Evolutionary conservation across 2,113 vertebrate species (phyloP), one percentile per base, ranked within the genome.

Genomic region (Rhabdomys dilectus): DNA sequence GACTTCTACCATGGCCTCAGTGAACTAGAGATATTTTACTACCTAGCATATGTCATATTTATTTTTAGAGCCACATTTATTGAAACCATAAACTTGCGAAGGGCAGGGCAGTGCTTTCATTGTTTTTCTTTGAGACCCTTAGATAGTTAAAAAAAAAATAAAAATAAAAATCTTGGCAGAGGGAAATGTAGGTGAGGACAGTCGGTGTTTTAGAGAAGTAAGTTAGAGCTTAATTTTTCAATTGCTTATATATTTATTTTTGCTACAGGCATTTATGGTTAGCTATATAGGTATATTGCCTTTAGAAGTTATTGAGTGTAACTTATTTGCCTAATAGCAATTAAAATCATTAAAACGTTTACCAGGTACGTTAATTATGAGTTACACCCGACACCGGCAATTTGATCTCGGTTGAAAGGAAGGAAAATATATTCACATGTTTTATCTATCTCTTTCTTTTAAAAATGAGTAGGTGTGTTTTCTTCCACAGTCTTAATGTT

Each of bases 361-460:
- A 51, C 39, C 81, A 56, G 11, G n/a, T 82, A 36, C 72, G 42
- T 91, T 90, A 88, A 68, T 78, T 34, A 36, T 45, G 36, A 94
- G 56, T 68, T 45, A 92, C 13, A 16, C 34, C 78, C 73, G 56
- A 70, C 26, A 80, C 51, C 93, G 75, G 31, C 29, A 85, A 34
- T 91, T 96, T 64, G 82, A 80, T 78, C 56, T 76, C 86, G 31
- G 58, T 95, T 60, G 77, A 81, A 94, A 91, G 80, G 56, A 91
- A 91, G 24, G 34, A 78, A 89, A 89, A 58, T 42, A 8, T 72
- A 31, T 80, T 4, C 96, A 91, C 80, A n/a, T 88, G 26, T 64
- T 93, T 16, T 24, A 93, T 85, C 34, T 9, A 70, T 8, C 76
- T 45, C 45, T 76, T 26, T 26, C 75, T 86, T 72, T 42, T 21